Conservation (phyloP, 2,888 invertebrate genomes). For the Philaethria dido region DNA sequence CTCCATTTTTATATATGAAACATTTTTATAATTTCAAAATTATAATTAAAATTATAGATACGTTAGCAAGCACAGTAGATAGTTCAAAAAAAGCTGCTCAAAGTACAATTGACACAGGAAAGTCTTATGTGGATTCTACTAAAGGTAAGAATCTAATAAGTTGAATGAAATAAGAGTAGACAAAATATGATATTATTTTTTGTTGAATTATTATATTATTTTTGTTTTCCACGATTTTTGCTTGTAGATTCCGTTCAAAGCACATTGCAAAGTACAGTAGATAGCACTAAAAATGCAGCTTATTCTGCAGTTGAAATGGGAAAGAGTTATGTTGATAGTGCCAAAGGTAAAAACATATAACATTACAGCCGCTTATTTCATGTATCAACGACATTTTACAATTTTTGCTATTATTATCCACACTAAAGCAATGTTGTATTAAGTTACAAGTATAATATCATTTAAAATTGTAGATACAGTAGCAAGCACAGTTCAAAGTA, state of each 20-base stretch:
- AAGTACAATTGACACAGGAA: constrained; percentile 59
- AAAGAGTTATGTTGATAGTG: constrained; percentile 46
- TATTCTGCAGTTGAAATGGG: constrained; percentile 50
- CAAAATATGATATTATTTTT: no score
- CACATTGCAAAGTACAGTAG: constrained; percentile 52
- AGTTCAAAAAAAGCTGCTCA: constrained; percentile 73
- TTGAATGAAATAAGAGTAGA: no score
- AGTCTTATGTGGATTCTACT: constrained; percentile 54
- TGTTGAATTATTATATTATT: no score
- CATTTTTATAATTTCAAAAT: no score
- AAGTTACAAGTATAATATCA: neutral
- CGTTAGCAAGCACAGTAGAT: constrained; percentile 68
- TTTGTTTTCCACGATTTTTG: no score
- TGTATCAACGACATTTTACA: no score
- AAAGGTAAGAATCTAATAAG: no score
- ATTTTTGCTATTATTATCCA: neutral
- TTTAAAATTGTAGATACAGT: constrained; percentile 53
- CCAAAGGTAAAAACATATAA: constrained; percentile 43
- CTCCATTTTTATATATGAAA: no score
- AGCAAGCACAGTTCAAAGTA: constrained; percentile 55
- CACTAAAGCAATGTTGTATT: neutral
- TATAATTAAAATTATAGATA: constrained; percentile 64
- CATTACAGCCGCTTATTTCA: neutral
- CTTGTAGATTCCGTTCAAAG: constrained; percentile 46
- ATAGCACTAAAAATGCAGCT: constrained; percentile 52